These are phyloP conservation scores for Denticeps clupeoides DNA, from an alignment of 2,797 vertebrate species.

Conservation along the genomic window DNA sequence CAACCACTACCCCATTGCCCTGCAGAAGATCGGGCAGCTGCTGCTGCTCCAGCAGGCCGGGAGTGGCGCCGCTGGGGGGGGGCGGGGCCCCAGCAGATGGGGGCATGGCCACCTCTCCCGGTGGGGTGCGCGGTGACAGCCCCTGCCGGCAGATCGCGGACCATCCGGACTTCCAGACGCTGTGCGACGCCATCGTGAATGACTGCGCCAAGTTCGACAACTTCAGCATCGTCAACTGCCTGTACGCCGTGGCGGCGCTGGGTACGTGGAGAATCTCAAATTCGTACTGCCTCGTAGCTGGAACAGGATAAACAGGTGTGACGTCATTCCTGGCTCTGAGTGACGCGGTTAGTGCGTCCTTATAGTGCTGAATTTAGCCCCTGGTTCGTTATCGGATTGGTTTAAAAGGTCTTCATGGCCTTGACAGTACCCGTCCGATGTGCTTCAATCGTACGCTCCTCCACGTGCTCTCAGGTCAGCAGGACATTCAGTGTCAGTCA, in stretches of 20 bases:
- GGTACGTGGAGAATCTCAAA: conserved; percentile 55
- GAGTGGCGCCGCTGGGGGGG: background rate
- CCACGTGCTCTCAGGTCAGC: no score
- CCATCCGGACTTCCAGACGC: conserved; percentile 60
- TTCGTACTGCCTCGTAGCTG: no score
- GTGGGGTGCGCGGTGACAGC: conserved; percentile 10
- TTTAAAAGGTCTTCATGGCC: no score
- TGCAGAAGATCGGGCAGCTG: conserved; percentile 76
- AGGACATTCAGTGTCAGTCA: no score
- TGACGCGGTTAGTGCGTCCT: no score
- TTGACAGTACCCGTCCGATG: no score
- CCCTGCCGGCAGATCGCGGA: conserved; percentile 47
- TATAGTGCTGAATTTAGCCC: no score
- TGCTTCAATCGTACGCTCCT: no score
- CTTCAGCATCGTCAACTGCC: conserved; percentile 76
- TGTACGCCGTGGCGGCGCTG: conserved; percentile 65
- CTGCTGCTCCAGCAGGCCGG: conserved; percentile 49
- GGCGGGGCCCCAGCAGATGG: conserved; percentile 12
- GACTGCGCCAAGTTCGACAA: conserved; percentile 76
- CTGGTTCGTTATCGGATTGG: no score
- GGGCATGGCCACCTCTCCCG: conserved; percentile 3
- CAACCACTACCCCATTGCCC: conserved; percentile 79
- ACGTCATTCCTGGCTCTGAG: no score
- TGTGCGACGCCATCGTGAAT: conserved; percentile 58
- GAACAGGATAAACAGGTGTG: no score